Evolutionary conservation across 2,888 invertebrate species (phyloP).

Genomic region (Brenthis hecate): DNA sequence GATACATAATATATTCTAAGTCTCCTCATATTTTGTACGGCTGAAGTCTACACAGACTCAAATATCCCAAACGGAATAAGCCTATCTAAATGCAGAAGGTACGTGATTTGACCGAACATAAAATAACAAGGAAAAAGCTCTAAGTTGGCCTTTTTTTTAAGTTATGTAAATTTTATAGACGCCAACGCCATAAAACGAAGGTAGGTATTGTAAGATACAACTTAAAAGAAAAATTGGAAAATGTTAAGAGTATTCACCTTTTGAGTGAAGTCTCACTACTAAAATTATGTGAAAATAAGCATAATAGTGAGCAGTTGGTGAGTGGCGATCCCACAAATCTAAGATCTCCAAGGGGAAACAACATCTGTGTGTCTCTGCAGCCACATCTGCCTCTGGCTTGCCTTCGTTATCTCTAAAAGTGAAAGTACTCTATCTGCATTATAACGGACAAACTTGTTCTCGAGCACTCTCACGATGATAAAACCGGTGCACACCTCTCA

Average conservation of each 20-base stretch:
- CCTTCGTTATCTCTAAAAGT: no score
- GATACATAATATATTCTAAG: conserved; percentile 20
- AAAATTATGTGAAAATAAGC: neutral
- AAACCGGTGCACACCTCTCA: no score
- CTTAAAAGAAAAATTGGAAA: conserved; percentile 11
- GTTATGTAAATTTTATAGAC: conserved; percentile 26
- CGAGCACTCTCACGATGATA: no score
- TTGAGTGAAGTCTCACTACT: neutral
- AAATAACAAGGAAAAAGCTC: conserved; percentile 20
- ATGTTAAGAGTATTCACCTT: neutral
- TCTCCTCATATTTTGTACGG: conserved; percentile 21
- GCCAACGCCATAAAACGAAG: conserved; percentile 2
- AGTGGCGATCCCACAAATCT: no score
- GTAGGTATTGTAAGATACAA: conserved; percentile 5
- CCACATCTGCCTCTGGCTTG: no score
- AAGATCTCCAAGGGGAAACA: no score
- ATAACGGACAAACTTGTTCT: no score
- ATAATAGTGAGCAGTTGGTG: no score
- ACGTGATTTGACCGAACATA: conserved; percentile 27
- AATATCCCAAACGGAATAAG: conserved; percentile 29
- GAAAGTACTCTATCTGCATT: no score
- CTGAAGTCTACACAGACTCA: conserved; percentile 16
- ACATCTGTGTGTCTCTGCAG: no score
- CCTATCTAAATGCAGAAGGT: conserved; percentile 33
- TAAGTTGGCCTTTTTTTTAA: conserved; percentile 16